These are phyloP conservation scores for Acanthosepion pharaonis DNA, from an alignment of 2,888 invertebrate genomes.

Conservation along the genomic window DNA sequence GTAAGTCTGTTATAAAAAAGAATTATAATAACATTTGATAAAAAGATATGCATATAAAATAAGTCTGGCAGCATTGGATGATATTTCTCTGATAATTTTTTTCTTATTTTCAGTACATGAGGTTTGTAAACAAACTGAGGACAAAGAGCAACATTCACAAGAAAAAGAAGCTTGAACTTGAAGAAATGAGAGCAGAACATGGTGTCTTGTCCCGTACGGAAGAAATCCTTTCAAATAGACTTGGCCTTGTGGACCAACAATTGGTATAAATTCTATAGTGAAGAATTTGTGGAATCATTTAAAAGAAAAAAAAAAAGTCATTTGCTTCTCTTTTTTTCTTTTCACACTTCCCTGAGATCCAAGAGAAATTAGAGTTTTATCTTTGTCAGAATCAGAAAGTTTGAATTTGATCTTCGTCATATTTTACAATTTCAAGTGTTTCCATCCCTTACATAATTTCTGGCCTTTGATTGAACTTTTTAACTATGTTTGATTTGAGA, in stretches of 20 bases:
- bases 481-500: too few species aligned
- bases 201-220: conserved; percentile 85
- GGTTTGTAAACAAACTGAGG: conserved; percentile 86
- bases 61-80: too few species aligned
- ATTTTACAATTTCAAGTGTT: not conserved
- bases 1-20: too few species aligned
- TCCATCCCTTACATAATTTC: not conserved
- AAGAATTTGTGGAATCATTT: not conserved
- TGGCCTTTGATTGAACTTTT: too few species aligned
- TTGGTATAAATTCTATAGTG: conserved; percentile 75
- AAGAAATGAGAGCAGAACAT: conserved; percentile 84
- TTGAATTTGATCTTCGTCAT: not conserved
- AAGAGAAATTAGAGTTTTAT: not conserved
- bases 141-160: conserved; percentile 88
- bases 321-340: not conserved
- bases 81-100: not conserved
- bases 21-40: too few species aligned
- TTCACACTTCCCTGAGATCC: not conserved
- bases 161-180: conserved; percentile 84
- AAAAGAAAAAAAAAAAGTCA: not conserved
- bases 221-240: conserved; percentile 80
- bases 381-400: not conserved
- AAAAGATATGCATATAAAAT: too few species aligned
- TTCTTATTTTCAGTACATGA: conserved; percentile 81
- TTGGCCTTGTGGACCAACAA: conserved; percentile 77